phyloP scores from a whole-genome alignment of 2,113 vertebrate species.

The Saccopteryx leptura region DNA sequence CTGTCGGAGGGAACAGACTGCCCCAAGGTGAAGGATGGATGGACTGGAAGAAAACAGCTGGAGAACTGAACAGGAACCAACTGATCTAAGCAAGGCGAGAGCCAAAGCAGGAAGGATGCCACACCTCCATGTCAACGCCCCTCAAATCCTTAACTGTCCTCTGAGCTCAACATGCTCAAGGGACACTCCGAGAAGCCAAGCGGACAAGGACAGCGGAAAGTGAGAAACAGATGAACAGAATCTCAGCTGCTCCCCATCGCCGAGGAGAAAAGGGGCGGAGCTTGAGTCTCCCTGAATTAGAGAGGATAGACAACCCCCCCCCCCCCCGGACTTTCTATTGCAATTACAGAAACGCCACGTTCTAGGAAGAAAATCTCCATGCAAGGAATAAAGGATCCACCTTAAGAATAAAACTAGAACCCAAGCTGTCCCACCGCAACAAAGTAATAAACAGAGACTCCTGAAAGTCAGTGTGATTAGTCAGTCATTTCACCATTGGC shows the following conservation, averaged over 20 bases:
- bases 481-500: background rate
- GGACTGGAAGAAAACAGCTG: background rate
- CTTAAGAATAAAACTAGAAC: background rate
- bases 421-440: background rate
- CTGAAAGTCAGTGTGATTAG: background rate
- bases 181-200: background rate
- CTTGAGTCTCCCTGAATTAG: background rate
- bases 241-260: background rate
- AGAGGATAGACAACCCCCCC: background rate
- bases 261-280: background rate
- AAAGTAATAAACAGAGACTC: background rate
- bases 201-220: background rate
- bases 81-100: background rate
- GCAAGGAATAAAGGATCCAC: background rate
- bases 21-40: background rate
- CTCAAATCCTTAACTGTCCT: background rate
- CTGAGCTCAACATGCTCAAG: background rate
- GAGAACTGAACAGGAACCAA: background rate
- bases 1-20: background rate
- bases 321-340: background rate
- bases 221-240: background rate
- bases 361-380: background rate
- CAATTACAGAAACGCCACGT: background rate
- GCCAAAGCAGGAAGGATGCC: background rate
- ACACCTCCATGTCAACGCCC: background rate